A percentile compares a stretch with the other conserved stretches of the same genome.
These are phyloP conservation scores for Geophilus truncorum DNA, from an alignment of 2,888 invertebrate species.

Conservation along the genomic window DNA sequence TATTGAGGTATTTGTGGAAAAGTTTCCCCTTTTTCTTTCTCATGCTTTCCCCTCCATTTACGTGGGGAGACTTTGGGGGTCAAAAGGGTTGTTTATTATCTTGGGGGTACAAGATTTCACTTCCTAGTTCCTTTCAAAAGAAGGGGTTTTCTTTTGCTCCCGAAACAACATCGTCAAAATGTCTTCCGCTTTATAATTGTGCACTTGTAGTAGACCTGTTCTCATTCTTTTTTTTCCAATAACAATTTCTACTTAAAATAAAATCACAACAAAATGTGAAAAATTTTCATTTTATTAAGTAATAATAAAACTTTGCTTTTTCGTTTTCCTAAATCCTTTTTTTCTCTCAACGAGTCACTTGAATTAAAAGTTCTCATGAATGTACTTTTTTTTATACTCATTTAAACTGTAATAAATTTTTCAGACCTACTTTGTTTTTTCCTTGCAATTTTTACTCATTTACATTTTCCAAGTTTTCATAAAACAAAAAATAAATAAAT, in stretches of 20 bases:
- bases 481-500: background rate
- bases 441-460: background rate
- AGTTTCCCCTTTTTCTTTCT: slow-evolving; percentile 12
- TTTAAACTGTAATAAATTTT: background rate
- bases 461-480: background rate
- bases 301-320: too few species aligned
- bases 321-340: too few species aligned
- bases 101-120: background rate
- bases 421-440: too few species aligned
- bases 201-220: background rate
- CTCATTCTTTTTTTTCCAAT: too few species aligned
- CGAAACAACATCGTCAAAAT: background rate
- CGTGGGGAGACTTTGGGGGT: slow-evolving; percentile 6
- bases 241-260: too few species aligned
- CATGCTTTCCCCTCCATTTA: background rate
- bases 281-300: too few species aligned
- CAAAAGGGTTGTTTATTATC: slow-evolving; percentile 25
- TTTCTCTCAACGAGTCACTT: too few species aligned
- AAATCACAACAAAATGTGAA: too few species aligned
- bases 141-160: background rate
- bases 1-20: background rate
- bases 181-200: background rate
- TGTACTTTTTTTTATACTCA: background rate
- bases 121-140: background rate
- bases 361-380: background rate